phyloP scores from a whole-genome alignment of 2,888 invertebrate genomes.

The Ophioninae sp. region DNA sequence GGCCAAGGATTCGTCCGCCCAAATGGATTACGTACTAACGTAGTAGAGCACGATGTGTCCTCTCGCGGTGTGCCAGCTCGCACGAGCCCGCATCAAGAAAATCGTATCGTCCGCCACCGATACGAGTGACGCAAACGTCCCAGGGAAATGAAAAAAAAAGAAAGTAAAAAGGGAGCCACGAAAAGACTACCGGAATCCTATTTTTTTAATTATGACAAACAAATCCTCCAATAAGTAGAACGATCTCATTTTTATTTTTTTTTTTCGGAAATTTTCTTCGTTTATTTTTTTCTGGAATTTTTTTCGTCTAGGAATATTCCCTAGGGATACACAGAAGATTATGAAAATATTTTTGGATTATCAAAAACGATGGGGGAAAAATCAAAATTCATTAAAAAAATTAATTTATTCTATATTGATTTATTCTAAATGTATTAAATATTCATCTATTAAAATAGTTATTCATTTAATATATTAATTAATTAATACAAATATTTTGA shows the following conservation, averaged over 20 bases:
- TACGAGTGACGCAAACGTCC: background rate
- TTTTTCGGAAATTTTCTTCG: background rate
- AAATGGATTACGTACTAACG: slow-evolving; percentile 14
- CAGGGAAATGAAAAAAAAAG: background rate
- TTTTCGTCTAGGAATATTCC: background rate
- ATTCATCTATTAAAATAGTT: too few species aligned
- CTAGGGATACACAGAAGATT: background rate
- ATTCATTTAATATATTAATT: too few species aligned
- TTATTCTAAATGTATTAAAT: too few species aligned
- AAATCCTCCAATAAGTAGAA: background rate
- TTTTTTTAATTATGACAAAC: background rate
- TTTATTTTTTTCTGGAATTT: background rate
- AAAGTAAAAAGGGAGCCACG: background rate
- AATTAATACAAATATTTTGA: background rate
- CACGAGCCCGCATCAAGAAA: slow-evolving; percentile 18
- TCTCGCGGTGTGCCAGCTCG: background rate
- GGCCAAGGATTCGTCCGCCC: slow-evolving; percentile 43
- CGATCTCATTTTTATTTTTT: background rate
- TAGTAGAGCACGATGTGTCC: background rate
- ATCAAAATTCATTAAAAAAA: too few species aligned
- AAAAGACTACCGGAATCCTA: background rate
- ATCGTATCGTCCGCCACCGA: slow-evolving; percentile 4
- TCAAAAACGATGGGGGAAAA: too few species aligned
- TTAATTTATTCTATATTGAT: too few species aligned
- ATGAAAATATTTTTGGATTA: too few species aligned